These are phyloP conservation scores for Pteronura brasiliensis DNA, from an alignment of 2,113 vertebrate species.

Conservation along the genomic window DNA sequence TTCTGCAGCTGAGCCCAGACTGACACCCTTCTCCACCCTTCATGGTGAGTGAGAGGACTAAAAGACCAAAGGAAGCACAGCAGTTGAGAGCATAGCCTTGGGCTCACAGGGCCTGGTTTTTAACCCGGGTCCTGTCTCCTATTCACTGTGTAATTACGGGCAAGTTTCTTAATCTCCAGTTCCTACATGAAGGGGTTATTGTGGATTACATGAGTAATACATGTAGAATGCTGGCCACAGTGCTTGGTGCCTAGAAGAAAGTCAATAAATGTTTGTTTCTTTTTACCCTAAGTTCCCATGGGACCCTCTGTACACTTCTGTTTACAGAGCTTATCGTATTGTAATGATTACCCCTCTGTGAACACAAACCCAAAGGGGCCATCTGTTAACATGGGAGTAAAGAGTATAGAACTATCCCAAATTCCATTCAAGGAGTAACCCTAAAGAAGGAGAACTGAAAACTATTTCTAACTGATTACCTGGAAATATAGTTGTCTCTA, in stretches of 20 bases:
- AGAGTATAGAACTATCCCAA: neutral
- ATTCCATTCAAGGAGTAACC: neutral
- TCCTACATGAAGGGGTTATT: neutral
- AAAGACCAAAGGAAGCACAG: neutral
- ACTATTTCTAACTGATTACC: neutral
- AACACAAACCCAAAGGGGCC: neutral
- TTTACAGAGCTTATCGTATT: neutral
- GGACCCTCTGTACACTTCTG: neutral
- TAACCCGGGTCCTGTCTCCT: slow-evolving; percentile 2
- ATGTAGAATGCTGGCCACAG: neutral
- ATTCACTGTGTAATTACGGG: neutral
- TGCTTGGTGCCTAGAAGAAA: neutral
- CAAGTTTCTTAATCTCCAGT: slow-evolving; percentile 38
- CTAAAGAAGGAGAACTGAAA: neutral
- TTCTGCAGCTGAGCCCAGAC: slow-evolving; percentile 3
- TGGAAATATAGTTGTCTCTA: neutral
- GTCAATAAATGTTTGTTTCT: neutral
- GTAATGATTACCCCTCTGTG: neutral
- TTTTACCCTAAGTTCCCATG: neutral
- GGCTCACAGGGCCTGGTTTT: slow-evolving; percentile 16
- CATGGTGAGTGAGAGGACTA: neutral
- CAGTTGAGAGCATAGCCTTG: slow-evolving; percentile 50
- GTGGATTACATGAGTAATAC: slow-evolving; percentile 13
- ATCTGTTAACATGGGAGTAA: neutral
- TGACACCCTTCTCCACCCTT: neutral